These are phyloP conservation scores for Gibbula magus DNA, from an alignment of 2,888 invertebrate genomes.

Conservation along the genomic window DNA sequence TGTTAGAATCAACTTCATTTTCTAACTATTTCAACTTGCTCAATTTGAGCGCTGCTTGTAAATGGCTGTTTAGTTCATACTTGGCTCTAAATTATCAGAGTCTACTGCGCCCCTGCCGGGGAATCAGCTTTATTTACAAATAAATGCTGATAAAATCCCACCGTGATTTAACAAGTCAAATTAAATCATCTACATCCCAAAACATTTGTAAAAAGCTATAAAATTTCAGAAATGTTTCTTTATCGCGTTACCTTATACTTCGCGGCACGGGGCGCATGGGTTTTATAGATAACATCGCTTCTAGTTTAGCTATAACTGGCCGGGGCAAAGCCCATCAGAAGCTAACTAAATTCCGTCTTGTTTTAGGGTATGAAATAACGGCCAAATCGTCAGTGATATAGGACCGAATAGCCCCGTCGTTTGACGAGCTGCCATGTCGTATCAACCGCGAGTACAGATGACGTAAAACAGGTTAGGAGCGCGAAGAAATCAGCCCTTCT, in stretches of 20 bases:
- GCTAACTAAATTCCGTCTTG: constrained; percentile 6
- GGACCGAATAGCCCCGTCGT: neutral
- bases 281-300: neutral
- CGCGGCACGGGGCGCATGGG: neutral
- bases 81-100: no score
- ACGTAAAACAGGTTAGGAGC: constrained; percentile 6
- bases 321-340: neutral
- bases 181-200: no score
- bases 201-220: neutral
- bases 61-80: no score
- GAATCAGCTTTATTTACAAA: no score
- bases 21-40: no score
- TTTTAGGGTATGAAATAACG: neutral
- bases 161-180: no score
- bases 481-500: constrained; percentile 13
- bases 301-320: neutral
- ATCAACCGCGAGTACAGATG: neutral
- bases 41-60: no score
- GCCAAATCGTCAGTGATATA: neutral
- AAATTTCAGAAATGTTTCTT: neutral
- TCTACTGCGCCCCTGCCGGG: no score
- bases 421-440: constrained; percentile 1
- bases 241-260: neutral
- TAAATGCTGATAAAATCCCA: no score
- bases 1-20: no score